Base-by-base conservation (phyloP, 2,113 vertebrate genomes). In the Callaeas wilsoni region DNA sequence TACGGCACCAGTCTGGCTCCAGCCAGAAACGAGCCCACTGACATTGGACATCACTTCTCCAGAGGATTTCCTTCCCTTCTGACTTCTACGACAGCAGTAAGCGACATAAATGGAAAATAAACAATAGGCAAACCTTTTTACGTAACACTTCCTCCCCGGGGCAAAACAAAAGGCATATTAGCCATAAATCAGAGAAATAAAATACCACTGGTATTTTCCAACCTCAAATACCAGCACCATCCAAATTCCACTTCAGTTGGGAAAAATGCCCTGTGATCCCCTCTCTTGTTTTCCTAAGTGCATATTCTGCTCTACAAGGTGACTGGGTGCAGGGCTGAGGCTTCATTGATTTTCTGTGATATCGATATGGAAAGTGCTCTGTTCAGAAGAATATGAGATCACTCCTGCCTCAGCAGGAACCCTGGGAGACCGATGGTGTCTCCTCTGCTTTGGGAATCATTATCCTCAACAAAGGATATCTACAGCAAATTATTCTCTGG, bases 1-100 rank as follows among this genome's bases (percentile, higher is more conserved):
- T 52, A 68, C 0, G 17, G 89, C 64, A 90, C 59, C 6, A 0
- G 60, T 37, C 18, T 62, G 65, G 23, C 53, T 83, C 52, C 68
- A 79, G 85, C 18, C 79, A 88, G 64, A 78, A 68, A 76, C 3
- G 9, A 77, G 44, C 35, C 41, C 39, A 13, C 9, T 9, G 7
- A 76, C 39, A 65, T 5, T 14, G 3, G 69, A 78, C 27, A 9
- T 96, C 92, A 93, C 59, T 81, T 50, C 69, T 90, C 70, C 32
- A 11, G 47, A 84, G 68, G 47, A 93, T 85, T 96, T 97, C 96
- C 96, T 96, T 96, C 76, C 88, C 56, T 89, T 82, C 35, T 50
- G 42, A 82, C n/a, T 91, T 87, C 90, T 68, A 70, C 0, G 9
- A 91, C 59, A 85, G 62, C 81, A 89, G 56, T 56, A 71, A 88